Conservation (phyloP, 2,113 vertebrate genomes). For the Ceuthmochares aereus region DNA sequence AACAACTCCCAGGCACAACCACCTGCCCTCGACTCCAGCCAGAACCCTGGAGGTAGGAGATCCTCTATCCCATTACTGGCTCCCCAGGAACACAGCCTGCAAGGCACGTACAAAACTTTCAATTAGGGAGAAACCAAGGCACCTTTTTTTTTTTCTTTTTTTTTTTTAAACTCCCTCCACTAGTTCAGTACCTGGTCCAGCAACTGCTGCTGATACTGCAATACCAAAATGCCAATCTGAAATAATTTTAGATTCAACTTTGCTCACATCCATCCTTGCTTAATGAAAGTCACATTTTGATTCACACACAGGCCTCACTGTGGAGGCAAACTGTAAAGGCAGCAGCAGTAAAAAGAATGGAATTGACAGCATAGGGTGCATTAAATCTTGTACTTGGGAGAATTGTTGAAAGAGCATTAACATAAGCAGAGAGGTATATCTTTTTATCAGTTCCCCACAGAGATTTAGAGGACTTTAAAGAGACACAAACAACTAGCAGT, state of each 20-base stretch:
- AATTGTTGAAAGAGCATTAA: not conserved
- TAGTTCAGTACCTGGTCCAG: not conserved
- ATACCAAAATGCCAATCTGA: not conserved
- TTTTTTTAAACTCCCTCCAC: not conserved
- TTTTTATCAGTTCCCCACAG: slow-evolving; percentile 43
- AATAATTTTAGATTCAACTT: not conserved
- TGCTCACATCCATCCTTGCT: not conserved
- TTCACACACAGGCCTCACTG: slow-evolving; percentile 21
- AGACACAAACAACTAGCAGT: slow-evolving; percentile 43
- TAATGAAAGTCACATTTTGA: not conserved
- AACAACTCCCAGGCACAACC: slow-evolving; percentile 12
- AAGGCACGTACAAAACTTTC: slow-evolving; percentile 30
- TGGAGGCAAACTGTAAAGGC: slow-evolving; percentile 46
- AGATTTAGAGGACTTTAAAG: slow-evolving; percentile 33
- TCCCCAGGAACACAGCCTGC: not conserved
- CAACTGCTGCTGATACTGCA: not conserved
- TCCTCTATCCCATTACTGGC: not conserved
- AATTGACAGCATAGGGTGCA: not conserved
- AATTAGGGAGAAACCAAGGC: slow-evolving; percentile 7
- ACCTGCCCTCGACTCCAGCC: not conserved
- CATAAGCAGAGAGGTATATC: slow-evolving; percentile 3
- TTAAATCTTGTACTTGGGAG: not conserved
- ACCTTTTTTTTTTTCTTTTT: not conserved
- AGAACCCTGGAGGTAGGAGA: not conserved
- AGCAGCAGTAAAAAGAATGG: not conserved